phyloP scores from a whole-genome alignment of 2,113 vertebrate species.

The Phaethornis superciliosus region DNA sequence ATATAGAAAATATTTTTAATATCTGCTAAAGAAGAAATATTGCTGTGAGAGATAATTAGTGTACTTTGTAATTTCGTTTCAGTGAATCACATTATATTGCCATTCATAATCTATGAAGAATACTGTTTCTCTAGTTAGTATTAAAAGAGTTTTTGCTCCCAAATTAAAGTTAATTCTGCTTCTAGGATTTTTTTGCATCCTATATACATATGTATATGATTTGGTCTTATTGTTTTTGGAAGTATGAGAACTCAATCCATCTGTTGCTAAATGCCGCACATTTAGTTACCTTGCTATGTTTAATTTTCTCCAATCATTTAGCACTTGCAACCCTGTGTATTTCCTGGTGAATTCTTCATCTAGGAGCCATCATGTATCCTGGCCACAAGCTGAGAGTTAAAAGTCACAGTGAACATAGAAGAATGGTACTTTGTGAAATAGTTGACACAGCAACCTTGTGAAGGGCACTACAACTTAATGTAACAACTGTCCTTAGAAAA shows the following conservation, averaged over 20 bases:
- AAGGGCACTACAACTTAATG: conserved; percentile 11
- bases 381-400: background rate
- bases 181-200: background rate
- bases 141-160: background rate
- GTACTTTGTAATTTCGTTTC: background rate
- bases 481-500: background rate
- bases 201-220: background rate
- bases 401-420: background rate
- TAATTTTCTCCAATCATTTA: background rate
- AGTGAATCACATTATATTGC: background rate
- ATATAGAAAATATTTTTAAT: background rate
- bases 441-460: background rate
- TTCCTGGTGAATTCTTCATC: background rate
- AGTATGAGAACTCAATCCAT: background rate
- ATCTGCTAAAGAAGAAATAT: background rate
- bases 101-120: background rate
- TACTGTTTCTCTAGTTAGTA: background rate
- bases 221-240: background rate
- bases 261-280: background rate
- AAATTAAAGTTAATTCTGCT: background rate
- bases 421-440: background rate
- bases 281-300: background rate
- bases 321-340: background rate
- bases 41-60: background rate
- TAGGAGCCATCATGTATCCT: background rate